phyloP scores from a whole-genome alignment of 2,797 vertebrate species.

The Rhynchotus rufescens region DNA sequence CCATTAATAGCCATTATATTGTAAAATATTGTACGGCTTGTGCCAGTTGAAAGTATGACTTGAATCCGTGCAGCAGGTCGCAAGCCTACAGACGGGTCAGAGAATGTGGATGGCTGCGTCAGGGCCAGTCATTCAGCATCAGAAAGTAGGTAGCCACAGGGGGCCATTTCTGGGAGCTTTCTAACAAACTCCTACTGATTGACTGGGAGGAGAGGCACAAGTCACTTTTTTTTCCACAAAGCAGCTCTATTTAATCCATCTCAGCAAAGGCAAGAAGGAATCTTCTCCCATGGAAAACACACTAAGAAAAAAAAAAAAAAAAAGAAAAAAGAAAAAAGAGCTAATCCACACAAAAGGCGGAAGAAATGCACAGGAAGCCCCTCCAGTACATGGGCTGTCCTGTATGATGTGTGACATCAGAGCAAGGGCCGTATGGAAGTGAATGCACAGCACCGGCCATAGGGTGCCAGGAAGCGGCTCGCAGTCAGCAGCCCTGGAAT shows the following conservation, averaged over 20 bases:
- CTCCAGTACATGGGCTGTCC: background rate
- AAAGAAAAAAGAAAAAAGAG: too few relatives aligned
- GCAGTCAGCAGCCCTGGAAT: background rate
- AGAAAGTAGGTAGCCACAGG: background rate
- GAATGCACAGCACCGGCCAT: fast-evolving
- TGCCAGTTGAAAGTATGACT: background rate
- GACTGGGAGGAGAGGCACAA: background rate
- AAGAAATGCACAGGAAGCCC: background rate
- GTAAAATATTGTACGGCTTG: background rate
- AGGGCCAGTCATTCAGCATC: background rate
- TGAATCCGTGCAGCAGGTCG: background rate
- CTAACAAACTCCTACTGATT: background rate
- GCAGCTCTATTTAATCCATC: background rate
- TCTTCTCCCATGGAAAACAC: background rate
- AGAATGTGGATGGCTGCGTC: background rate
- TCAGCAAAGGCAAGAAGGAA: background rate
- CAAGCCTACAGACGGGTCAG: background rate
- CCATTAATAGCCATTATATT: background rate
- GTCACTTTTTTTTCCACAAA: background rate
- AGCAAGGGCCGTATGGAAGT: background rate
- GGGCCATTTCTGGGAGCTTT: background rate
- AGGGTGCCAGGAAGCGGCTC: background rate
- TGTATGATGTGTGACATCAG: background rate
- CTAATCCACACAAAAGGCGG: background rate
- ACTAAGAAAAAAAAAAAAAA: background rate